Conservation (phyloP, 2,888 invertebrate genomes). For the Rapana venosa region DNA sequence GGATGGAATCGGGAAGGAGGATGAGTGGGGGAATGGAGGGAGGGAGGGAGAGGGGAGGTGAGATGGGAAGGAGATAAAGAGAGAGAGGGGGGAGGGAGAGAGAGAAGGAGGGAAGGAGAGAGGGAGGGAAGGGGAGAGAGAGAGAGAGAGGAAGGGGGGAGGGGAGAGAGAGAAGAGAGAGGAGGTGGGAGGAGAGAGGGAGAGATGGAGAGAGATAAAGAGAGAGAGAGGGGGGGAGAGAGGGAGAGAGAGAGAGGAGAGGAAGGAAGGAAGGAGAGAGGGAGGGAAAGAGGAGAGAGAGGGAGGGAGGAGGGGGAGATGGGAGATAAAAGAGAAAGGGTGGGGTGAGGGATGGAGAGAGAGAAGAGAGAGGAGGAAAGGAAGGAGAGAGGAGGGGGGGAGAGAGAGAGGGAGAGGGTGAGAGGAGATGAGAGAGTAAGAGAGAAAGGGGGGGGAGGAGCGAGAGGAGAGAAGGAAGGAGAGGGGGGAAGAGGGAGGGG, state of each 20-base stretch:
- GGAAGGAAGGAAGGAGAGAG: background rate
- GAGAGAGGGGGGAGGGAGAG: too few species aligned
- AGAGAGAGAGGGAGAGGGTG: background rate
- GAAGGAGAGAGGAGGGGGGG: background rate
- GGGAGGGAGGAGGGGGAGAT: background rate
- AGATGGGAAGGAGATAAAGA: too few species aligned
- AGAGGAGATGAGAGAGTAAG: too few species aligned
- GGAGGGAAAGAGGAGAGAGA: background rate
- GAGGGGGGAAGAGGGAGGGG: background rate
- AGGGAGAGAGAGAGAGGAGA: background rate
- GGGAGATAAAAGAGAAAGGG: background rate
- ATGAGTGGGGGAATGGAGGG: too few species aligned
- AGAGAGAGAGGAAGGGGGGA: too few species aligned
- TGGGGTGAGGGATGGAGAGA: background rate
- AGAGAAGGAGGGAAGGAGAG: too few species aligned
- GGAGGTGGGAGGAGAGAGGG: conserved; percentile 70
- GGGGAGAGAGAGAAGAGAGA: too few species aligned
- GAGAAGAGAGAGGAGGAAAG: too few species aligned
- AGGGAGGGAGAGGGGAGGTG: too few species aligned
- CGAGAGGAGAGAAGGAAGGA: background rate
- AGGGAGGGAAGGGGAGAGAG: too few species aligned
- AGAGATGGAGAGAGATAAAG: too few species aligned
- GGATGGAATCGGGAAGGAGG: too few species aligned
- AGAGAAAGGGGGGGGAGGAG: background rate
- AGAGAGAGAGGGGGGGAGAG: background rate